phyloP scores from a whole-genome alignment of 2,113 vertebrate species.

The Sciurus niger region DNA sequence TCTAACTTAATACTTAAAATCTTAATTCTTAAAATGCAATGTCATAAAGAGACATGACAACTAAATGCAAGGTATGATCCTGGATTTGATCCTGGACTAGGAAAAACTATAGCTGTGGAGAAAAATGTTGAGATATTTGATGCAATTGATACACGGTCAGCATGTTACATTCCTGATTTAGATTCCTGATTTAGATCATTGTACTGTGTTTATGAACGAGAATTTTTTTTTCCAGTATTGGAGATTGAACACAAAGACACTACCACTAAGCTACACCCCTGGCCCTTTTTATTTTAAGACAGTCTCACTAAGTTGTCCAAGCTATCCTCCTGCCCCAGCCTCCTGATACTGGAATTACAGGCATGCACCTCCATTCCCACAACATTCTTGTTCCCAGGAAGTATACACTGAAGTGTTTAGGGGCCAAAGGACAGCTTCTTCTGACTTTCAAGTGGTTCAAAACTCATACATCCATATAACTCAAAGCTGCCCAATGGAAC shows the following conservation, averaged over 20 bases:
- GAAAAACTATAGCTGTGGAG: slow-evolving; percentile 39
- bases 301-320: too few species aligned
- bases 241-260: too few species aligned
- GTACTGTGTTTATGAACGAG: background rate
- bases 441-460: slow-evolving; percentile 3
- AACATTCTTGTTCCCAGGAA: slow-evolving; percentile 32
- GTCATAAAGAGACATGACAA: background rate
- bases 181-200: background rate
- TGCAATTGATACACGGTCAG: background rate
- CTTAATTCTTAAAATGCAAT: slow-evolving; percentile 52
- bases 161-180: background rate
- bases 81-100: slow-evolving; percentile 25
- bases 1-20: background rate
- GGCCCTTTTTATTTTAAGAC: too few species aligned
- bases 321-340: too few species aligned
- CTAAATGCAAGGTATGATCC: background rate
- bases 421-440: background rate
- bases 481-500: background rate
- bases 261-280: too few species aligned
- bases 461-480: background rate
- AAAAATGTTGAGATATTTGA: background rate
- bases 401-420: background rate
- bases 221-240: background rate
- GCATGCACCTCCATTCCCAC: too few species aligned
- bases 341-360: too few species aligned